Conservation (phyloP, 2,888 invertebrate genomes). For the Acrocyrtus sp. region DNA sequence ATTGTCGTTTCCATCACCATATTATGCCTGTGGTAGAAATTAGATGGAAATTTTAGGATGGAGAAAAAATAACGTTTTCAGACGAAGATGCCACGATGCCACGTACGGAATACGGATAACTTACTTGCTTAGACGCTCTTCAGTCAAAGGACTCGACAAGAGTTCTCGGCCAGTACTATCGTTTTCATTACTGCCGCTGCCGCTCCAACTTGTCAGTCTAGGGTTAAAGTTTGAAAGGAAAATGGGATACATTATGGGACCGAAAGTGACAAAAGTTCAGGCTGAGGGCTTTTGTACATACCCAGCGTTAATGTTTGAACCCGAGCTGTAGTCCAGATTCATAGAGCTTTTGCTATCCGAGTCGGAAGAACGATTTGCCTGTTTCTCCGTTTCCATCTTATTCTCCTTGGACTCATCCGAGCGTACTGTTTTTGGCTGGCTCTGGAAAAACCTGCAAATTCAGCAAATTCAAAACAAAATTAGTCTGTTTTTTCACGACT, state of each 20-base stretch:
- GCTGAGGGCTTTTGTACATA: constrained; percentile 1
- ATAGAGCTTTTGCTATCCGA: constrained; percentile 62
- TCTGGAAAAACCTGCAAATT: constrained; percentile 72
- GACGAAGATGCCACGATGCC: too few species aligned
- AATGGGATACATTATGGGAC: background rate
- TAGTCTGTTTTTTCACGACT: too few species aligned
- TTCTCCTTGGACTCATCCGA: constrained; percentile 69
- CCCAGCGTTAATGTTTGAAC: constrained; percentile 60
- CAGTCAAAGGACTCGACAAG: constrained; percentile 47
- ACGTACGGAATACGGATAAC: too few species aligned
- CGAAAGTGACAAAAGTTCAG: too few species aligned
- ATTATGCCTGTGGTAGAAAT: constrained; percentile 74
- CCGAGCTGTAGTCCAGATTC: constrained; percentile 60
- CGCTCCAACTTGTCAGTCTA: constrained; percentile 58
- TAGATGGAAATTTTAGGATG: too few species aligned
- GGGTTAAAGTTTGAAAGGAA: background rate
- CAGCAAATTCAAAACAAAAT: background rate
- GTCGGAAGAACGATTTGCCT: constrained; percentile 38
- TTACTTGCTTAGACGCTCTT: constrained; percentile 57
- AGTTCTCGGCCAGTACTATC: constrained; percentile 65
- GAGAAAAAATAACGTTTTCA: too few species aligned
- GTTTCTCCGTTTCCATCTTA: constrained; percentile 40
- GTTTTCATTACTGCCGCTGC: constrained; percentile 69
- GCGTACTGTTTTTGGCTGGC: constrained; percentile 73
- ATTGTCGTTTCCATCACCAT: constrained; percentile 84